Conservation (phyloP, 2,888 invertebrate genomes). For the Parthenolecanium corni region DNA sequence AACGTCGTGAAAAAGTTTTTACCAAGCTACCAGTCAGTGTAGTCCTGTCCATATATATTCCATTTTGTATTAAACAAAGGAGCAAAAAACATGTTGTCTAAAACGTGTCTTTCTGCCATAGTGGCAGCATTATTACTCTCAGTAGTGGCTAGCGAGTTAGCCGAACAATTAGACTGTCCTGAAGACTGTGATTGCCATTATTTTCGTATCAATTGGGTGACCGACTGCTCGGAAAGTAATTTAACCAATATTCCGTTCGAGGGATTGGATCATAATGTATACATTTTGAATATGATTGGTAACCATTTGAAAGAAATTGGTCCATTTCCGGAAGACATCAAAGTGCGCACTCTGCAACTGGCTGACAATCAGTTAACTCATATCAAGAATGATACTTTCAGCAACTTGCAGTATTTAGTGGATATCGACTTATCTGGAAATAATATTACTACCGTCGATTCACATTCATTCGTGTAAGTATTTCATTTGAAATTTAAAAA, state of each 20-base stretch:
- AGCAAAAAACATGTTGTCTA: conserved; percentile 7
- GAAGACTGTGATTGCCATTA: conserved; percentile 65
- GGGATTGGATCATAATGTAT: conserved; percentile 56
- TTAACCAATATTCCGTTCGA: conserved; percentile 56
- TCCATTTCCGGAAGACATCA: conserved; percentile 55
- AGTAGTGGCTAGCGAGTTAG: conserved; percentile 47
- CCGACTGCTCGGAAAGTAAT: conserved; percentile 63
- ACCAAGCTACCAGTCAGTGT: no score
- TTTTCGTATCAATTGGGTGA: conserved; percentile 64
- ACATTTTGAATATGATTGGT: conserved; percentile 57
- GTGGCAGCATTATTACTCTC: neutral
- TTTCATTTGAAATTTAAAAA: neutral
- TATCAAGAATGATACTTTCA: conserved; percentile 50
- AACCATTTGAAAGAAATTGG: conserved; percentile 50
- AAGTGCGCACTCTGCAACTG: conserved; percentile 55
- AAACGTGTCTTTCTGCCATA: neutral
- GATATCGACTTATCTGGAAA: conserved; percentile 60
- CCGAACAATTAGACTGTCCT: conserved; percentile 54
- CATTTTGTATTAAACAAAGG: no score
- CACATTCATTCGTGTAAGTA: conserved; percentile 52
- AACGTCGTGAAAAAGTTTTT: no score
- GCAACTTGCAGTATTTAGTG: conserved; percentile 53
- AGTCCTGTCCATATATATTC: no score
- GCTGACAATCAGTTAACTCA: conserved; percentile 53
- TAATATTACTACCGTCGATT: conserved; percentile 50